phyloP scores from a whole-genome alignment of 2,797 vertebrate species.

The Typhlichthys subterraneus region DNA sequence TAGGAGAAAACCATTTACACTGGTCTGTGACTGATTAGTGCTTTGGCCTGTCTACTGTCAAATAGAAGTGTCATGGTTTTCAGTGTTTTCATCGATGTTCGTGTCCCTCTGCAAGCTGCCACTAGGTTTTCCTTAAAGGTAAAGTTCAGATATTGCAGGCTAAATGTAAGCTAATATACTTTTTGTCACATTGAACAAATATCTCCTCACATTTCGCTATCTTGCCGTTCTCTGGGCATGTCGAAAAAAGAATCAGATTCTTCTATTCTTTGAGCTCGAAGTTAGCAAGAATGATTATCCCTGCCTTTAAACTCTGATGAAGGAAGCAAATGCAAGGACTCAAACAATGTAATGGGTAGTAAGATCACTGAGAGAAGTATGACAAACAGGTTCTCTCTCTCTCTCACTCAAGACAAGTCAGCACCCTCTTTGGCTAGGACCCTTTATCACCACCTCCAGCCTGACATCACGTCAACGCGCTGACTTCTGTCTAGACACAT shows the following conservation, averaged over 20 bases:
- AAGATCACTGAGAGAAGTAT: constrained; percentile 25
- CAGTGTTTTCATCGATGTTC: background rate
- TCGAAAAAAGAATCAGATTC: too few relatives aligned
- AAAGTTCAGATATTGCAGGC: too few relatives aligned
- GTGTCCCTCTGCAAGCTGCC: background rate
- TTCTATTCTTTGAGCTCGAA: too few relatives aligned
- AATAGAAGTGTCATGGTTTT: background rate
- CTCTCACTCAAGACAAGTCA: background rate
- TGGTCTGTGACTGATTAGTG: too few relatives aligned
- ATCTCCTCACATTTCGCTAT: too few relatives aligned
- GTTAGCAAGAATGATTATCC: too few relatives aligned
- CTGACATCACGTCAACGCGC: constrained; percentile 37
- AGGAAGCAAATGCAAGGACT: constrained; percentile 19
- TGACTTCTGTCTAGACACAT: constrained; percentile 54
- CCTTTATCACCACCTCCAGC: constrained; percentile 33
- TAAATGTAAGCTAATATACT: too few relatives aligned
- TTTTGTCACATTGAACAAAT: too few relatives aligned
- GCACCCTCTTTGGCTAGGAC: constrained; percentile 15
- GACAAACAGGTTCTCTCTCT: constrained; percentile 12
- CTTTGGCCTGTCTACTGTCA: too few relatives aligned
- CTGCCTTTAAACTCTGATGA: constrained; percentile 16
- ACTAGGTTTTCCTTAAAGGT: background rate
- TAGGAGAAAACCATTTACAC: too few relatives aligned
- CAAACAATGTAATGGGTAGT: constrained; percentile 7
- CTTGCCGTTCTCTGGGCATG: too few relatives aligned